phyloP scores from a whole-genome alignment of 2,888 invertebrate species.

The Plagodis pulveraria region DNA sequence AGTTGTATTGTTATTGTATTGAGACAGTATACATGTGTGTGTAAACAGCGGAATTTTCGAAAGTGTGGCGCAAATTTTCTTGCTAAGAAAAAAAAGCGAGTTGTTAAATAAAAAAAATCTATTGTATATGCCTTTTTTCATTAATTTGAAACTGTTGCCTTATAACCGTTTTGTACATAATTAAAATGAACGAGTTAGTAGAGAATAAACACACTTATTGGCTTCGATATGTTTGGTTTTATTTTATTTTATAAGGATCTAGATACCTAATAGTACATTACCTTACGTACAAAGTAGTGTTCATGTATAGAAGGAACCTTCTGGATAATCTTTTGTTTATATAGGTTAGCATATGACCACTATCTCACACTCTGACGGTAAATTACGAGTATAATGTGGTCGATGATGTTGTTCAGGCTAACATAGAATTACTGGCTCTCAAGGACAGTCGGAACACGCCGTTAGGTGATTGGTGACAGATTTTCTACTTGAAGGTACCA shows the following conservation, averaged over 20 bases:
- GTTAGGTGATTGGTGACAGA: too few relatives aligned
- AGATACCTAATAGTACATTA: too few relatives aligned
- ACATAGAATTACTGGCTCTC: too few relatives aligned
- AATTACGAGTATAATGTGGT: too few relatives aligned
- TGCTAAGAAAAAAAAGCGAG: slow-evolving; percentile 46
- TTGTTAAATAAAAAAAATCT: slow-evolving; percentile 41
- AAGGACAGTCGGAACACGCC: too few relatives aligned
- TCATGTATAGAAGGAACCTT: too few relatives aligned
- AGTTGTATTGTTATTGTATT: background rate
- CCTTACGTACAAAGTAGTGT: too few relatives aligned
- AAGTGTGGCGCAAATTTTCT: slow-evolving; percentile 56
- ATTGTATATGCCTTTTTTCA: slow-evolving; percentile 62
- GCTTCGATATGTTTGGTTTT: slow-evolving; percentile 64
- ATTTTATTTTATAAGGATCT: slow-evolving; percentile 47
- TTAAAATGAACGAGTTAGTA: slow-evolving; percentile 76
- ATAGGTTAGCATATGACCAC: too few relatives aligned
- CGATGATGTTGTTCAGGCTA: too few relatives aligned
- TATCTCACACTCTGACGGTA: too few relatives aligned
- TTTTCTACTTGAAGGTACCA: too few relatives aligned
- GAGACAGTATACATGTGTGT: slow-evolving; percentile 1
- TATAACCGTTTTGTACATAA: slow-evolving; percentile 84
- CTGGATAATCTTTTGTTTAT: too few relatives aligned
- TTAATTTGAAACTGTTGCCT: slow-evolving; percentile 82
- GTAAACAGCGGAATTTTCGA: slow-evolving; percentile 28
- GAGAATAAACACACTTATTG: slow-evolving; percentile 81